A percentile compares a stretch with the other conserved stretches of the same genome.
These are phyloP conservation scores for Chydorus sphaericus DNA, from an alignment of 2,888 invertebrate genomes.

Conservation along the genomic window DNA sequence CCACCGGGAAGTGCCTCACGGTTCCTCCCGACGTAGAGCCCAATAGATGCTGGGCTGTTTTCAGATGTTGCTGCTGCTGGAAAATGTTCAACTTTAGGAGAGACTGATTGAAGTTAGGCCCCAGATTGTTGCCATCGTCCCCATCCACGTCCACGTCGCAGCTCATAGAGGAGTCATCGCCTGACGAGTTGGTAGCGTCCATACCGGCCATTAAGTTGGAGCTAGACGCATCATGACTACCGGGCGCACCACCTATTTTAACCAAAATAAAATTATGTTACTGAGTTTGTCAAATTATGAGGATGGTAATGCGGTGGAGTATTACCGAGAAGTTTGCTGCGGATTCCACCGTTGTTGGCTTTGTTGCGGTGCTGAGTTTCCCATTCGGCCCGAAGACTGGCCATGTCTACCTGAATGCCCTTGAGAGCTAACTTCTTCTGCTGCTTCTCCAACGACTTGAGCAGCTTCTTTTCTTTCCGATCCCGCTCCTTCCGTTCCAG, in stretches of 20 bases:
- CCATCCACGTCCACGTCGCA: conserved; percentile 68
- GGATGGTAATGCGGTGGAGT: no score
- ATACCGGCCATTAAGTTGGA: conserved; percentile 26
- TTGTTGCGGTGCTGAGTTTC: conserved; percentile 45
- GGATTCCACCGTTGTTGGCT: neutral
- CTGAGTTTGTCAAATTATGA: conserved; percentile 29
- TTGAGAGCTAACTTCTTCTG: conserved; percentile 64
- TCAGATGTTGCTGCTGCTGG: neutral
- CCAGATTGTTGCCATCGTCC: conserved; percentile 30
- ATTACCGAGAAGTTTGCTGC: no score
- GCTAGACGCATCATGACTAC: conserved; percentile 26
- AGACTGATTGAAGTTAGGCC: conserved; percentile 2
- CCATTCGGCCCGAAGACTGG: conserved; percentile 70
- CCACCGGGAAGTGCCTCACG: conserved; percentile 1
- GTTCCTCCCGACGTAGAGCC: neutral
- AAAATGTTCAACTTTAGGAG: conserved; percentile 6
- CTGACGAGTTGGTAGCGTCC: conserved; percentile 24
- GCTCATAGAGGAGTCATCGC: conserved; percentile 30
- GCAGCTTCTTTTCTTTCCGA: conserved; percentile 74
- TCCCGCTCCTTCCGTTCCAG: conserved; percentile 70
- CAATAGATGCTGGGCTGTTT: neutral
- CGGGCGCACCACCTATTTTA: conserved; percentile 49
- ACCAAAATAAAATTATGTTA: conserved; percentile 38
- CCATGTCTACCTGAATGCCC: conserved; percentile 74
- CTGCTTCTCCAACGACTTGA: conserved; percentile 80